A percentile compares a stretch with the other conserved stretches of the same genome.
Conservation (phyloP, 1,140 invertebrate genomes). For the Caligus rogercresseyi region DNA sequence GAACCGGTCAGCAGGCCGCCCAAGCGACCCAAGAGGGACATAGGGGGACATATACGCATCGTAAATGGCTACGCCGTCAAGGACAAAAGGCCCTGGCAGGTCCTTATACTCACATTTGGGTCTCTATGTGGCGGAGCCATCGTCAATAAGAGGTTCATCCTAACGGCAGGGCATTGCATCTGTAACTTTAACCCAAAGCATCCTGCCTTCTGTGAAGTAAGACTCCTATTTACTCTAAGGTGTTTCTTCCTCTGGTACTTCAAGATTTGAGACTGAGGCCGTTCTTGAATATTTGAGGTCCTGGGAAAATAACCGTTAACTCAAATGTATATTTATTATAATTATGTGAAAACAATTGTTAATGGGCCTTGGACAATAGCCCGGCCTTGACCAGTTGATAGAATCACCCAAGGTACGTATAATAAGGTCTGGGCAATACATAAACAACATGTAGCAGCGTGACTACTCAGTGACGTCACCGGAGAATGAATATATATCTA, state of each 20-base stretch:
- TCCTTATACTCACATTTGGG: background rate
- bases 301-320: too few species aligned
- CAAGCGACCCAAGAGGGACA: background rate
- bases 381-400: too few species aligned
- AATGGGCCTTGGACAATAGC: too few species aligned
- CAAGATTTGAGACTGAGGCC: too few species aligned
- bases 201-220: background rate
- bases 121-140: slow-evolving; percentile 3
- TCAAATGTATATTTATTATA: too few species aligned
- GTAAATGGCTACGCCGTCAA: background rate
- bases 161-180: slow-evolving; percentile 8
- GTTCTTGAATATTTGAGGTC: background rate
- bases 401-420: too few species aligned
- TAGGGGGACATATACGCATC: background rate
- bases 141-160: background rate
- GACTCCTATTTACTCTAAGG: background rate
- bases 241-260: too few species aligned
- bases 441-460: too few species aligned
- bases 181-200: background rate
- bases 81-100: slow-evolving; percentile 2
- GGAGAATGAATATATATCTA: too few species aligned
- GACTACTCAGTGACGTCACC: too few species aligned
- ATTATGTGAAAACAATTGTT: too few species aligned
- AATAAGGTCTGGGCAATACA: too few species aligned
- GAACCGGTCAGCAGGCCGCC: background rate